Evolutionary conservation across 2,797 vertebrate species (phyloP), one percentile per base, ranked within the genome.

Genomic region (Chelon auratus): DNA sequence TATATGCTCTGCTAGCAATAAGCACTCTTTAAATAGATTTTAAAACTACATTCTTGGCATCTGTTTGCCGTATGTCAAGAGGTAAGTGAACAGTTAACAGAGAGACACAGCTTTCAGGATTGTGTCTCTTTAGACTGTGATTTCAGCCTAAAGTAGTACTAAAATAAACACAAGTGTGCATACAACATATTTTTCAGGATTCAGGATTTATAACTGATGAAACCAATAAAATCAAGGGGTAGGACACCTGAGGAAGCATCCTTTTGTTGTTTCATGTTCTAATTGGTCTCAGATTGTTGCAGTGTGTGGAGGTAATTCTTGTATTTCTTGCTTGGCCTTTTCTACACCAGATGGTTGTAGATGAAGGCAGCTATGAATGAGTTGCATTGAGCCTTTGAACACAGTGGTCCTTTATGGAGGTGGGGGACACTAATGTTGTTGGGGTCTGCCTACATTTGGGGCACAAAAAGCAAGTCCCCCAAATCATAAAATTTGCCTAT

Each of bases 321-420:
- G 4, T 43, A 3, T 1, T 33, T 26, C 18, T 39, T 1, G 15
- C 15, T 26, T 22, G 53, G 7, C 11, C 36, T 63, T 51, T 43
- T 10, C 51, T 51, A n/a, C 22, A 48, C 58, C 12, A 26, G 69
- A 39, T 1, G 1, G 37, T 68, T 47, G 4, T 20, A 42, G 4
- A 13, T 15, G 30, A 65, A 45, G 5, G 37, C 30, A 61, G 64
- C 26, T 68, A 14, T 33, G 33, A 9, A n/a, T 63, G 24, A 50
- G 18, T n/a, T 42, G 7, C n/a, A 20, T 47, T 3, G 17, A 66
- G 9, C 40, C 33, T 70, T 42, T 33, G 51, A 58, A 9, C 26
- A 39, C 24, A 18, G 9, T 10, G 14, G 15, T n/a, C 15, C 43
- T 45, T 13, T 13, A 45, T 45, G 43, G 43, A 45, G 17, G n/a